phyloP scores from a whole-genome alignment of 2,113 vertebrate genomes.

The Grammomys surdaster region DNA sequence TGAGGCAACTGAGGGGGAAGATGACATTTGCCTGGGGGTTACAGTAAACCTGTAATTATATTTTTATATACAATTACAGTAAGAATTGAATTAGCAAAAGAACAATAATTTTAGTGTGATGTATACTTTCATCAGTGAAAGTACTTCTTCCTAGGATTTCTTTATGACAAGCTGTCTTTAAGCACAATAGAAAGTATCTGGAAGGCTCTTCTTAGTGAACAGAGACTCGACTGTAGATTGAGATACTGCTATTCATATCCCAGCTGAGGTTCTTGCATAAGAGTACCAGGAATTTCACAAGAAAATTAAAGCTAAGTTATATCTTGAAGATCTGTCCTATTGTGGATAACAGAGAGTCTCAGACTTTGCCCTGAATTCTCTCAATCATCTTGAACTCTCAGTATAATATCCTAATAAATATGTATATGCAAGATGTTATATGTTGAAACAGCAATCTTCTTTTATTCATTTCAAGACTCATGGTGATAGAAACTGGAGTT shows the following conservation, averaged over 20 bases:
- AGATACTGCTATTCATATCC: neutral
- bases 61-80: neutral
- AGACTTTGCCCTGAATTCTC: conserved; percentile 61
- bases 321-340: conserved; percentile 72
- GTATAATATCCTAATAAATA: conserved; percentile 69
- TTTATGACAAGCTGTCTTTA: neutral
- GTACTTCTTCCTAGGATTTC: neutral
- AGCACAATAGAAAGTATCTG: neutral
- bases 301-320: conserved; percentile 68
- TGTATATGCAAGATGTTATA: neutral
- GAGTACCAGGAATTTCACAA: conserved; percentile 49
- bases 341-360: conserved; percentile 71
- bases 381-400: conserved; percentile 64
- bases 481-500: conserved; percentile 67
- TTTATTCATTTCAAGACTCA: conserved; percentile 76
- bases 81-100: neutral
- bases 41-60: neutral
- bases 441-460: conserved; percentile 78
- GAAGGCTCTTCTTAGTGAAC: neutral
- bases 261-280: neutral
- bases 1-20: neutral
- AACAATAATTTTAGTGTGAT: neutral
- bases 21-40: neutral
- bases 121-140: neutral
- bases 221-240: neutral